Percentiles rank a stretch among this genome's conserved stretches.
Conservation (phyloP, 2,888 invertebrate species). For the Melanostoma scalare region DNA sequence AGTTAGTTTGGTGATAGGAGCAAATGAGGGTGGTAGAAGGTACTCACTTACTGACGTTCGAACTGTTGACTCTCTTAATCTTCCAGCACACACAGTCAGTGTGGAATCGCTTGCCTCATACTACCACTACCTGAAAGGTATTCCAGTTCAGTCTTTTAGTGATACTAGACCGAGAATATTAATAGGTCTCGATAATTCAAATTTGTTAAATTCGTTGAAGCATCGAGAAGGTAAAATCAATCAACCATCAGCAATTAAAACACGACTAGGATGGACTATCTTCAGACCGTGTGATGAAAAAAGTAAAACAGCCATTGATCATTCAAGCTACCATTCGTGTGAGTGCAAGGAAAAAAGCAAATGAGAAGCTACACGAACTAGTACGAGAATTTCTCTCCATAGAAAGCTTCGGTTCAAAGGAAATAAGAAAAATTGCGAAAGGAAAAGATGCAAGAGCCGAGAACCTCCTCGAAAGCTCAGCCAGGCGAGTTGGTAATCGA, state of each 20-base stretch:
- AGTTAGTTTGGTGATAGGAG: background rate
- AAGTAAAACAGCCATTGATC: background rate
- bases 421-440: background rate
- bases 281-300: background rate
- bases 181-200: conserved; percentile 19
- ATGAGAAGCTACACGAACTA: background rate
- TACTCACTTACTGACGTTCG: background rate
- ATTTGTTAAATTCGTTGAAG: conserved; percentile 15
- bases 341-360: background rate
- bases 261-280: background rate
- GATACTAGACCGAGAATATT: conserved; percentile 26
- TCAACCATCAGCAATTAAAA: background rate
- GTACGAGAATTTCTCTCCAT: background rate
- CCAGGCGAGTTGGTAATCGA: background rate
- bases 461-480: background rate
- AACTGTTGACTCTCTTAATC: background rate
- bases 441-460: background rate
- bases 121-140: conserved; percentile 15
- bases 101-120: background rate
- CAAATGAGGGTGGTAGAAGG: background rate
- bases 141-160: conserved; percentile 26
- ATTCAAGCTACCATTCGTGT: background rate
- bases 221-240: background rate
- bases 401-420: conserved; percentile 1
- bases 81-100: background rate